Percentiles rank a stretch among this genome's conserved stretches.
Evolutionary conservation across 2,797 vertebrate genomes (phyloP).

Genomic region (Pantherophis alleghaniensis): DNA sequence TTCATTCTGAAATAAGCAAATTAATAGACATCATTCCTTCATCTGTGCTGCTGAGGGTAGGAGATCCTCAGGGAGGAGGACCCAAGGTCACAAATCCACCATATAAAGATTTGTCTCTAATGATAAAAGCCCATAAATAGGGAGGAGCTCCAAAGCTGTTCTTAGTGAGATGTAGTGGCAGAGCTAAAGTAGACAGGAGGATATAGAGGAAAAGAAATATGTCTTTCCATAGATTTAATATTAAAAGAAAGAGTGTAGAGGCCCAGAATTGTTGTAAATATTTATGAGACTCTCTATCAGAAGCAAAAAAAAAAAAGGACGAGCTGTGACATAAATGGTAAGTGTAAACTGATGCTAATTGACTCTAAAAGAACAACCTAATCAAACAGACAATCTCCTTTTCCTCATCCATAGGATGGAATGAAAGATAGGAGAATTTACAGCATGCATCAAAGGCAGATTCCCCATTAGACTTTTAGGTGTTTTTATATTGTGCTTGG

Average conservation of each 20-base stretch:
- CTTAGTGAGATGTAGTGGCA: neutral
- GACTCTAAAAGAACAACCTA: neutral
- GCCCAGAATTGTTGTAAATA: neutral
- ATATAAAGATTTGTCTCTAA: neutral
- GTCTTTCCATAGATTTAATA: neutral
- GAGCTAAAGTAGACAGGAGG: neutral
- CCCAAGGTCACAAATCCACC: neutral
- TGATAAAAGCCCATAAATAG: neutral
- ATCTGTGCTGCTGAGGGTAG: neutral
- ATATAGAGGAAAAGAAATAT: neutral
- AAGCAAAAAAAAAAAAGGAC: neutral
- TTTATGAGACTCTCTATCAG: neutral
- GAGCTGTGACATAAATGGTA: neutral
- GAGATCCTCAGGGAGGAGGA: neutral
- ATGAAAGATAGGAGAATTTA: neutral
- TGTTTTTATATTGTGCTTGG: neutral
- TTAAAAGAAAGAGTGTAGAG: neutral
- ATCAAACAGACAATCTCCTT: neutral
- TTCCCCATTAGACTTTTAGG: no score
- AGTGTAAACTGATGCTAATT: neutral
- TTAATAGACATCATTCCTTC: neutral
- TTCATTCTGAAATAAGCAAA: neutral
- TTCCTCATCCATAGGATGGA: neutral
- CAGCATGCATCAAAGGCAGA: neutral
- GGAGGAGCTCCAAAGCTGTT: neutral